Base-by-base conservation (phyloP, 2,113 vertebrate genomes). In the Hepsetus odoe region DNA sequence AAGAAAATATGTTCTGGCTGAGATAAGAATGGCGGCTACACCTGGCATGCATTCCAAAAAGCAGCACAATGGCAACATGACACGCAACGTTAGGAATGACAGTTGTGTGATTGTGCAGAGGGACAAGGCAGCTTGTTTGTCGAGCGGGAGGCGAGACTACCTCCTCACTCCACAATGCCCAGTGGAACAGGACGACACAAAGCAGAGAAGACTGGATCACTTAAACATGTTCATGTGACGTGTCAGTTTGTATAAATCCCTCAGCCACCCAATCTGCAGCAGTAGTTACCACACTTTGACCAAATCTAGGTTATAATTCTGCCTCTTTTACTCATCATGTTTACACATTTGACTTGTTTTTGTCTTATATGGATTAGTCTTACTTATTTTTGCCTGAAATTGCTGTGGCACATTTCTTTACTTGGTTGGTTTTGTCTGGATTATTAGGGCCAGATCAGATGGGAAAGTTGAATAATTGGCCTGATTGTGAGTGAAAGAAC, bases 1-100 rank as follows among this genome's bases (percentile, higher is more conserved):
- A 73, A 38, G 35, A 26, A 38, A 72, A 76, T 72, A 72, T 83
- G 51, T 83, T 73, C 56, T 20, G 33, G 46, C 46, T 56, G 55
- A 46, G 83, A 85, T 76, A 73, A 80, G 73, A 75, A 82, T 26
- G 40, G 53, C 59, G 42, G 28, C 42, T 38, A 53, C 51, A 61
- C 62, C 64, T 76, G 61, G 33, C 67, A 80, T 33, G 53, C 53
- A 75, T 80, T 61, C 44, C 55, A 30, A 68, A 79, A 82, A 76
- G 1, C 18, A 69, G 68, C 56, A 76, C 56, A 73, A 72, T 75
- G 69, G 55, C 68, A 30, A 79, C 69, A 46, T 56, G 76, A 78
- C 59, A 20, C 44, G 32, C n/a, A 22, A 44, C 59, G 67, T 68
- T 76, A 76, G 74, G 62, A 32, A 18, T 32, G 70, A 74, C 71